Conservation (phyloP, 1,140 invertebrate species). For the Dreissena rostriformis region DNA sequence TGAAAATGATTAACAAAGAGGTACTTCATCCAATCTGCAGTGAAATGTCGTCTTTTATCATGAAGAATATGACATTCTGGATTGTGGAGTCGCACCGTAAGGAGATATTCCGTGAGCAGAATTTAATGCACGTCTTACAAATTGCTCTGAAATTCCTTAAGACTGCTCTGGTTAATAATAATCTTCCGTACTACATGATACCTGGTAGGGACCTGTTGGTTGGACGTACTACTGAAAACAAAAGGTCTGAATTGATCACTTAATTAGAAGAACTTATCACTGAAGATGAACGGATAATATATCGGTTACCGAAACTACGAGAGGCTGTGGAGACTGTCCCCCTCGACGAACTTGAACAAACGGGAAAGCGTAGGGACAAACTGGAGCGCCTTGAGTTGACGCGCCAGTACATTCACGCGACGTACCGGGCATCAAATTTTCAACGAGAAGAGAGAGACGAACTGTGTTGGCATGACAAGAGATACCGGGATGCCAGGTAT, state of each 20-base stretch:
- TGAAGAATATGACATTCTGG: too few species aligned
- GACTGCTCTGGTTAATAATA: too few species aligned
- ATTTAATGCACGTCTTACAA: too few species aligned
- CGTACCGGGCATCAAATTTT: not conserved
- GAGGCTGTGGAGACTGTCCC: not conserved
- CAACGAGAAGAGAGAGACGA: not conserved
- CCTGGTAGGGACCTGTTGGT: not conserved
- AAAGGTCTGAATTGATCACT: too few species aligned
- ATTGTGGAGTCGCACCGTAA: not conserved
- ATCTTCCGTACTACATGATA: slow-evolving; percentile 21
- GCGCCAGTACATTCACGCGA: not conserved
- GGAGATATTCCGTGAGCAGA: not conserved
- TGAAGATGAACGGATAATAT: too few species aligned
- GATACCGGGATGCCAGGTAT: not conserved
- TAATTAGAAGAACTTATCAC: too few species aligned
- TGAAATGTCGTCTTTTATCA: too few species aligned
- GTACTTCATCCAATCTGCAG: too few species aligned
- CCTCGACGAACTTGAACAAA: not conserved
- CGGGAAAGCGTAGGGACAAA: not conserved
- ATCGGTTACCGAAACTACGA: slow-evolving; percentile 1
- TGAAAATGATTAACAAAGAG: too few species aligned
- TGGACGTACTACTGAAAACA: not conserved
- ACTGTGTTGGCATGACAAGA: slow-evolving; percentile 10
- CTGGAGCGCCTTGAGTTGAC: slow-evolving; percentile 8
- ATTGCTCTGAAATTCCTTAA: too few species aligned